Evolutionary conservation across 2,113 vertebrate genomes (phyloP).

Genomic region (Probosciger aterrimus): DNA sequence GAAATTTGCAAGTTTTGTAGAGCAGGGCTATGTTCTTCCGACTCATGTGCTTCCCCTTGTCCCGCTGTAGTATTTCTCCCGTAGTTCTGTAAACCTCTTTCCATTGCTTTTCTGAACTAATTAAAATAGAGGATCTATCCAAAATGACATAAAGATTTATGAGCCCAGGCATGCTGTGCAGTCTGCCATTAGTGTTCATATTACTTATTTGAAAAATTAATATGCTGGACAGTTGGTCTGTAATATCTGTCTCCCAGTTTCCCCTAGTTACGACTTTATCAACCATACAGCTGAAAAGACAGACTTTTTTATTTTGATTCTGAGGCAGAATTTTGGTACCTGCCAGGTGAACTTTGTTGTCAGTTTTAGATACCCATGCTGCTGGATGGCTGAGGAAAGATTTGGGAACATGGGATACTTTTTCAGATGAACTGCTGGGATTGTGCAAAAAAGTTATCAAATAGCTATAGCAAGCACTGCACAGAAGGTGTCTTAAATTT

Average conservation of each 20-base stretch:
- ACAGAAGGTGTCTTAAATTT: background rate
- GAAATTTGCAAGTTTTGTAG: background rate
- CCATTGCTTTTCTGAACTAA: background rate
- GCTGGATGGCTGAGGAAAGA: background rate
- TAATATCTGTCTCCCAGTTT: background rate
- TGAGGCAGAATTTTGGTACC: background rate
- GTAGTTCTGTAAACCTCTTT: background rate
- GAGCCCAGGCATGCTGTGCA: background rate
- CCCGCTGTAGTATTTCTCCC: background rate
- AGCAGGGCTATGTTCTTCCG: background rate
- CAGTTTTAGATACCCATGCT: background rate
- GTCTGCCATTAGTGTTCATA: background rate
- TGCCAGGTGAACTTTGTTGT: background rate
- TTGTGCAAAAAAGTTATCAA: background rate
- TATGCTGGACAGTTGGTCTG: background rate
- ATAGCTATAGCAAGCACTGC: background rate
- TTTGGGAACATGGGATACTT: background rate
- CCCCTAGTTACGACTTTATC: background rate
- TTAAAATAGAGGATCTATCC: background rate
- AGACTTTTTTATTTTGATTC: background rate
- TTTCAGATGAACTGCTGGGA: background rate
- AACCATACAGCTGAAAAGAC: background rate
- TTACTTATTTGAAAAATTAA: background rate
- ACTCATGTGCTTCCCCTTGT: background rate
- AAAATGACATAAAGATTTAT: background rate